Base-by-base conservation (phyloP, 2,888 invertebrate genomes). In the Oxytorus armatus region DNA sequence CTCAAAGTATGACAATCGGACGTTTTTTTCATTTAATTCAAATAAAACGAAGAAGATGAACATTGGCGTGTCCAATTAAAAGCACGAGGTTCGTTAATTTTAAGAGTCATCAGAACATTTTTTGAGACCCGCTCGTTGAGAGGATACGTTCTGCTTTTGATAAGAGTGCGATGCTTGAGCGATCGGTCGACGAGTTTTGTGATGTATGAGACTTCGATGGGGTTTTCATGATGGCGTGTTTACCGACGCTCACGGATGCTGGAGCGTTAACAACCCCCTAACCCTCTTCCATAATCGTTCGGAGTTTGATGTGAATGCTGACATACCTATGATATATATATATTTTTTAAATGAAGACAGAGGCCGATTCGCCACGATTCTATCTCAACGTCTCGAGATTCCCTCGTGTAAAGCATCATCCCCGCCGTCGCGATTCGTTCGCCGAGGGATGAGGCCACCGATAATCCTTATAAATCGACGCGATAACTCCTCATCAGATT, bases 381-480 rank as follows among this genome's bases (percentile, higher is more conserved):
- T 47, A 16, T 53, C 23, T 55, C 21, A 39, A 33, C 53, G 3
- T 68, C 57, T 65, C 57, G 21, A 11, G 61, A 73, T 59, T 59
- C 47, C 55, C 55, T 25, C 18, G 55, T 61, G 65, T 21, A 53
- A 70, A 70, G 47, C 39, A 21, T 53, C 55, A 36, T 78, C 69
- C 66, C 78, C 70, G 53, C 51, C 23, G 66, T 70, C 42, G 55
- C 74, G 72, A 70, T 55, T 76, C 65, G 59, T 18, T 59, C 25
- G 7, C 29, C 42, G 68, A 10, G 65, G 74, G 47, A 77, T 51
- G 63, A 65, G 42, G 57, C 39, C 63, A 68, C 79, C 81, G 84
- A 86, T 88, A 87, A 89, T 88, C 86, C 78, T 85, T 84, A 84
- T 82, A 83, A 87, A 88, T 88, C 84, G 85, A 75, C 82, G 70